These are phyloP conservation scores for Dyspetes luteomarginatus DNA, from an alignment of 2,888 invertebrate genomes.

Conservation along the genomic window DNA sequence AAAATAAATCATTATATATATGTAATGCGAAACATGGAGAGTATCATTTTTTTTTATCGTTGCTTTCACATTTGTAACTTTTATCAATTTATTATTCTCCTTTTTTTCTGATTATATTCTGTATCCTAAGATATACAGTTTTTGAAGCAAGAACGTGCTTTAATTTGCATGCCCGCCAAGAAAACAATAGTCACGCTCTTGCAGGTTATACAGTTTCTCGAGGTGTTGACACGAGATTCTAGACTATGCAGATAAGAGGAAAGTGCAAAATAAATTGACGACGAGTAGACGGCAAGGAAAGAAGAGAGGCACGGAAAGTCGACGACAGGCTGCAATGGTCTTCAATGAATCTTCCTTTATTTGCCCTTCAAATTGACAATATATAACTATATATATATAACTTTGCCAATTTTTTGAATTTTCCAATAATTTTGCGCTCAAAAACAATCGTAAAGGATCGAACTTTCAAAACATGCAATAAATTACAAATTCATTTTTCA, in stretches of 20 bases:
- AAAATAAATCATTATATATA: no score
- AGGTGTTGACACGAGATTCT: slow-evolving; percentile 63
- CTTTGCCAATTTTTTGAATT: no score
- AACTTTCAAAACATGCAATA: no score
- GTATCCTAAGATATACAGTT: background rate
- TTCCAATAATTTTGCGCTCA: no score
- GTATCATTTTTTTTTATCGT: background rate
- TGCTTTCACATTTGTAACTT: no score
- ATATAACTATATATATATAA: no score
- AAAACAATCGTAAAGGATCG: no score
- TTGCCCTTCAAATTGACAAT: slow-evolving; percentile 66
- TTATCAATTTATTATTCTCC: background rate
- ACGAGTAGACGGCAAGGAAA: slow-evolving; percentile 29
- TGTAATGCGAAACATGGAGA: no score
- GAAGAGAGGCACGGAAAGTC: background rate
- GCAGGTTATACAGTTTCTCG: slow-evolving; percentile 26
- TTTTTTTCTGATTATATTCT: background rate
- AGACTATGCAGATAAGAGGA: slow-evolving; percentile 50
- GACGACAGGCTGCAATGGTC: slow-evolving; percentile 21
- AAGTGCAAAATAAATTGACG: slow-evolving; percentile 36
- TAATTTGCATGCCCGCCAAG: slow-evolving; percentile 65
- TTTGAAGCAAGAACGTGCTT: slow-evolving; percentile 15
- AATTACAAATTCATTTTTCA: no score
- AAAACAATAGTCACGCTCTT: slow-evolving; percentile 65
- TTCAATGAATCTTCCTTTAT: slow-evolving; percentile 65